Base-by-base conservation (phyloP, 1,140 invertebrate genomes). In the Drosophila micromelanica region DNA sequence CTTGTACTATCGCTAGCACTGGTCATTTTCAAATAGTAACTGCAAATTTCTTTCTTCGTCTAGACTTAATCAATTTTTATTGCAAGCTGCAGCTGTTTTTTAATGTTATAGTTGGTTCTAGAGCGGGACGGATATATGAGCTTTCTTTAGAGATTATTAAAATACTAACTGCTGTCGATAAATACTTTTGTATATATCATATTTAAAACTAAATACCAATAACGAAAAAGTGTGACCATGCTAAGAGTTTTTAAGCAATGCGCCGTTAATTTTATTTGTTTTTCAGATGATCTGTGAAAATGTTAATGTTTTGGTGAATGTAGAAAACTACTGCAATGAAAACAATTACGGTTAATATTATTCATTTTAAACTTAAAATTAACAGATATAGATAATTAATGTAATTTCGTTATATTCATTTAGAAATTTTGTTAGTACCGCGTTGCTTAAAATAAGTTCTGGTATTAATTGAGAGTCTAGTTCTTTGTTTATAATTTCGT, bases 1-100 rank as follows among this genome's bases (percentile, higher is more conserved):
- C 70, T 40, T 27, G 63, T 35, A 35, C 32, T 52, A 17, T 73
- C 64, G 38, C 35, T 48, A 13, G 8, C n/a, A 23, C 32, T 68
- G 42, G 63, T 32, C 54, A 73, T 73, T 68, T 59, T 52, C 9
- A 13, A 17, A 13, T 27, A 2, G 13, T 54, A n/a, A 38, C n/a
- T 30, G 12, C 17, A 62, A 8, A 32, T 15, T 38, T 48, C 37
- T 30, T 30, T 37, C 9, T 20, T 46, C 7, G 12, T 68, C 23
- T 32, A n/a, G 15, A 37, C 20, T 71, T 71, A 72, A 73, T 73
- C 64, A 49, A 68, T 55, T 67, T 40, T 60, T 27, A 6, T 23
- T 68, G 40, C 20, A 55, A 46, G 12, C 27, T 7, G 17, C 48
- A 60, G 55, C 70, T 60, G 70, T 55, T 55, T 57, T 8, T 52